Base-by-base conservation (phyloP, 1,140 invertebrate species). In the Hestina assimilis region DNA sequence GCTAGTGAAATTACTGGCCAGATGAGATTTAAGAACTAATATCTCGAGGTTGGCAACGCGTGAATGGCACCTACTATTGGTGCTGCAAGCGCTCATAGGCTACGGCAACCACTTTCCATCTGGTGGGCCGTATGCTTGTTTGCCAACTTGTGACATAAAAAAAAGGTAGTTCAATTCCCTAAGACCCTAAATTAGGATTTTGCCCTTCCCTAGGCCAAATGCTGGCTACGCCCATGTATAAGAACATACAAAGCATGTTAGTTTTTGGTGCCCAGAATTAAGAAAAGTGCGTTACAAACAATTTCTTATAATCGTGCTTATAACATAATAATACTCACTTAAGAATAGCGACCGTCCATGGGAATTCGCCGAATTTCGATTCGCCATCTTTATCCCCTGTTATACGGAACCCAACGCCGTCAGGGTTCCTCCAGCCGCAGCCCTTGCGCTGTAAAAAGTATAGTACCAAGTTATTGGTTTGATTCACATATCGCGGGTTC, bases 321-420 rank as follows among this genome's bases (percentile, higher is more conserved):
- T 6, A 21, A 52, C 1, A 17, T 24, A 26, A 2, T 19, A 45
- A 2, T 28, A 48, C 72, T 72, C 90, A 90, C 71, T 87, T 90
- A 2, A 96, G 81, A 41, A 96, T 89, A 0, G 94, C 95, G 0
- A 94, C 92, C 94, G 95, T 95, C 95, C 95, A 96, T 0, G 95
- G 94, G 78, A 95, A 96, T 76, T 95, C 94, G 1, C 90, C 93
- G 58, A 93, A 93, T 28, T 83, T 87, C 52, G 84, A 68, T 65
- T 94, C 94, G 12, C 91, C 90, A 26, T 94, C 89, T 0, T 68
- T 82, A 24, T 91, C 89, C 0, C 94, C 93, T 0, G 90, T 93
- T 41, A 95, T 94, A 1, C 91, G 76, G 63, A 93, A 92, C 14
- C 92, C 93, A 1, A 96, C 89, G 2, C 94, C 94, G 0, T 93